Conservation (phyloP, 1,140 invertebrate genomes). For the Trichonephila clavipes region DNA sequence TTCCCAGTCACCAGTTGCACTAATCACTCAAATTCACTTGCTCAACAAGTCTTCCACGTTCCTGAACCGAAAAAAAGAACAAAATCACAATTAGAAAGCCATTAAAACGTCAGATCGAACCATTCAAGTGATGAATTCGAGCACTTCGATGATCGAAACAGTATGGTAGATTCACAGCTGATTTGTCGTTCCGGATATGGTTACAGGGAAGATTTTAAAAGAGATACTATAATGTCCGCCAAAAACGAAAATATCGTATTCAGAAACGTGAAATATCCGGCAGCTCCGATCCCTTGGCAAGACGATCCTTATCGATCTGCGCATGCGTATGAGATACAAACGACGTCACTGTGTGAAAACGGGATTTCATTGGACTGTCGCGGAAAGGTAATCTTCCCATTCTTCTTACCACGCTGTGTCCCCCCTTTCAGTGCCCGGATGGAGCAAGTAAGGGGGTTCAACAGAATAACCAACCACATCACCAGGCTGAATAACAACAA, state of each 20-base stretch:
- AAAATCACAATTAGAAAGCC: neutral
- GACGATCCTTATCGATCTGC: slow-evolving; percentile 73
- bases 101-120: neutral
- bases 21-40: neutral
- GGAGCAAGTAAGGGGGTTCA: neutral
- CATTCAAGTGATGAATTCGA: neutral
- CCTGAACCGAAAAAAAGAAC: neutral
- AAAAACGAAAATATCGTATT: slow-evolving; percentile 51
- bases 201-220: neutral
- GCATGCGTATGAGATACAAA: slow-evolving; percentile 4
- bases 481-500: neutral
- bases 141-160: too few species aligned
- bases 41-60: neutral
- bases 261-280: slow-evolving; percentile 34
- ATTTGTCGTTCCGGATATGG: neutral
- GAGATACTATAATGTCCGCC: slow-evolving; percentile 30
- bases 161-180: neutral
- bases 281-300: slow-evolving; percentile 62
- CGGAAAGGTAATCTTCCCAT: slow-evolving; percentile 65
- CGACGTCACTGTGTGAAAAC: slow-evolving; percentile 50
- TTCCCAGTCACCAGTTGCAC: slow-evolving; percentile 5
- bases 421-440: slow-evolving; percentile 4
- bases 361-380: slow-evolving; percentile 47
- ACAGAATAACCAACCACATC: neutral
- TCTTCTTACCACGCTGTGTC: slow-evolving; percentile 5